A percentile compares a stretch with the other conserved stretches of the same genome.
Conservation (phyloP, 2,113 vertebrate species). For the Cathartes aura region DNA sequence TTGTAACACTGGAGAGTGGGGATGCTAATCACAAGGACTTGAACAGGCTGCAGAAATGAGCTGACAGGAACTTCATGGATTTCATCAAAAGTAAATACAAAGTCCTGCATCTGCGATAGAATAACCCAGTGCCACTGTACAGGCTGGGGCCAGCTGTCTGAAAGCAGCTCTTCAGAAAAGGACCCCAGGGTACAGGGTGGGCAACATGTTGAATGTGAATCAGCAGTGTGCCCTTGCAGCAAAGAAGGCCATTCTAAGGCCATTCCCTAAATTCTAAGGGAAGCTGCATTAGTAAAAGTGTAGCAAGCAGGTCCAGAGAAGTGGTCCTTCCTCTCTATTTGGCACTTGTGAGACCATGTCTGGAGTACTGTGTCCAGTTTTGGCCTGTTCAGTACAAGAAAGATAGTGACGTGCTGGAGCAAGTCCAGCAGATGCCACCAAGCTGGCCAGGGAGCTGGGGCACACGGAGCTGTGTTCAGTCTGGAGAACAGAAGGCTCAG, state of each 20-base stretch:
- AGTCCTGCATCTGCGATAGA: background rate
- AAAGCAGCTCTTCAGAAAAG: background rate
- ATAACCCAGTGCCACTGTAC: background rate
- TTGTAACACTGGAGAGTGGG: background rate
- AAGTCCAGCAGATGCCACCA: background rate
- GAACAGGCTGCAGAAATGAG: background rate
- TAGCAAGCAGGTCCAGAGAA: background rate
- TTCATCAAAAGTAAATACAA: background rate
- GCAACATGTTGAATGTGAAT: background rate
- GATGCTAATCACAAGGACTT: background rate
- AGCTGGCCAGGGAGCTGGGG: background rate
- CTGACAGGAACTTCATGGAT: background rate
- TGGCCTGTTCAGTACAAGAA: background rate
- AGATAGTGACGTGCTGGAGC: background rate
- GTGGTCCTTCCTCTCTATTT: background rate
- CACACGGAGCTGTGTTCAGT: background rate
- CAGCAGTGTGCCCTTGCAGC: background rate
- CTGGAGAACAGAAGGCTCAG: background rate
- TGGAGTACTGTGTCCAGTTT: background rate
- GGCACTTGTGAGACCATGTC: background rate
- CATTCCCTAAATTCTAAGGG: no score
- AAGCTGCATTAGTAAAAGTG: background rate
- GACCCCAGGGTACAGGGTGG: background rate
- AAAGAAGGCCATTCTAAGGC: background rate
- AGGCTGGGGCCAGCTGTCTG: background rate